A percentile compares a stretch with the other conserved stretches of the same genome.
phyloP scores from a whole-genome alignment of 2,888 invertebrate species.

The Halocaridina rubra region DNA sequence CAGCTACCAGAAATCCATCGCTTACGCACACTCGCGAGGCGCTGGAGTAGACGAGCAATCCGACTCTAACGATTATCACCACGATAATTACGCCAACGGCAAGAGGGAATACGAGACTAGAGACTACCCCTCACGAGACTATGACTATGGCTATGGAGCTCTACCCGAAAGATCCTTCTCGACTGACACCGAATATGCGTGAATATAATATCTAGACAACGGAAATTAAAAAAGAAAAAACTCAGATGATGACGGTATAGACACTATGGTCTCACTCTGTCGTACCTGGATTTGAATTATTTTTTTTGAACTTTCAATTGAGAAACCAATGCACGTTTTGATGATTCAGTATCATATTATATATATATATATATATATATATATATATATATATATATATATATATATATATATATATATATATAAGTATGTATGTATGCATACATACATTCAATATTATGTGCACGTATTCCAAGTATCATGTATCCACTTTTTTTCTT shows the following conservation, averaged over 20 bases:
- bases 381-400: not conserved
- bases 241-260: not conserved
- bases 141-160: slow-evolving; percentile 34
- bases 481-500: no score
- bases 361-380: no score
- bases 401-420: not conserved
- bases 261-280: not conserved
- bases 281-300: no score
- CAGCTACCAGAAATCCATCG: slow-evolving; percentile 84
- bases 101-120: slow-evolving; percentile 45
- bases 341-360: no score
- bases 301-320: no score
- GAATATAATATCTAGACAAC: no score
- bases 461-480: no score
- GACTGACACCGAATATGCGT: slow-evolving; percentile 48
- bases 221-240: not conserved
- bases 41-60: not conserved
- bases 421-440: no score
- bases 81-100: slow-evolving; percentile 35
- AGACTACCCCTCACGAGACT: slow-evolving; percentile 26
- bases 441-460: no score
- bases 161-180: slow-evolving; percentile 33
- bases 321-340: no score
- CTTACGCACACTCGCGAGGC: slow-evolving; percentile 77
- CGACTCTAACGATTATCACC: not conserved